Base-by-base conservation (phyloP, 2,797 vertebrate genomes). In the Sebastes nivosus region DNA sequence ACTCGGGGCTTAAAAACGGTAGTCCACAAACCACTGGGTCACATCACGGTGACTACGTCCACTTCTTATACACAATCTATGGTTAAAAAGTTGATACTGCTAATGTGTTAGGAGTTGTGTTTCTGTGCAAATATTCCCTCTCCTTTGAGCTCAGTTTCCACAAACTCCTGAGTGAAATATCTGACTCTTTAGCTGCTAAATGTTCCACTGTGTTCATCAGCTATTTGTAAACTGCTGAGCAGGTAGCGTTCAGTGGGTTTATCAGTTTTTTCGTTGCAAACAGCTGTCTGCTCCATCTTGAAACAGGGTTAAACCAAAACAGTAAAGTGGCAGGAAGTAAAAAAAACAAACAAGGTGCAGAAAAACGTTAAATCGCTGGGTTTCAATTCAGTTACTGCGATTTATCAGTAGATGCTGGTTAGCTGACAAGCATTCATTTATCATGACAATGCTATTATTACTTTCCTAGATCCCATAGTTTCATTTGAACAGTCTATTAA, bases 271-370 rank as follows among this genome's bases (percentile, higher is more conserved):
- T 42, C 38, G 0, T 42, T 0, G 34, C 34, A 36, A 36, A 36
- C 36, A 14, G 13, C 36, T 38, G 36, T 38, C 36, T 38, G 13
- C 36, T 38, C 36, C 36, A 14, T 14, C 12, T 38, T 14, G 13
- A 38, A 38, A 38, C 36, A 38, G 36, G 13, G 36, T 38, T 38
- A 38, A 38, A 38, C 36, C 36, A 38, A 6, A 38, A 0, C 36
- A 38, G 36, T 36, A 36, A 36, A 36, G 12, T 38, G 5, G 13
- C 36, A 38, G 36, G 36, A 14, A 38, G 36, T 38, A 38, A 38
- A 38, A 38, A 38, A 0, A 38, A 0, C 0, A 38, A 38, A 38
- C 36, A 5, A 38, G 36, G 36, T 38, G 36, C 36, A 38, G 36
- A 38, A 38, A 38, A 38, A 38, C 0, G 12, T 0, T 38, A 14